phyloP scores from a whole-genome alignment of 2,888 invertebrate species.

The Zaprionus lineosus region DNA sequence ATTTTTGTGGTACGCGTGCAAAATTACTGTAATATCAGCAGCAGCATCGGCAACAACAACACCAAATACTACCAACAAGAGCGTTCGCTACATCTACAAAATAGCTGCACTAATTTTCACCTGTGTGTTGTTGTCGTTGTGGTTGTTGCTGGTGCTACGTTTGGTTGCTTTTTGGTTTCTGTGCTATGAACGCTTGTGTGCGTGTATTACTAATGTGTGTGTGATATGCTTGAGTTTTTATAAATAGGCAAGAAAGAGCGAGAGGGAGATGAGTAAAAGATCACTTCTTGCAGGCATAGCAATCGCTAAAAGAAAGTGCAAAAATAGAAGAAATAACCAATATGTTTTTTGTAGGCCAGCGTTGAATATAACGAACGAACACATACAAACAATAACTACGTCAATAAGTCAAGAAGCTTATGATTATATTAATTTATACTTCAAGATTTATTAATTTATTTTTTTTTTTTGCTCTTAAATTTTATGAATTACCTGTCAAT shows the following conservation, averaged over 20 bases:
- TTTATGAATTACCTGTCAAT: conserved; percentile 40
- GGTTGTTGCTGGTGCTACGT: conserved; percentile 46
- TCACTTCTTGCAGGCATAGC: conserved; percentile 57
- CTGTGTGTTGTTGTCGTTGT: conserved; percentile 39
- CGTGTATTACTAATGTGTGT: conserved; percentile 23
- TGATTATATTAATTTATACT: too few relatives aligned
- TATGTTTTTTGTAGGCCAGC: conserved; percentile 64
- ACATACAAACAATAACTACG: conserved; percentile 20
- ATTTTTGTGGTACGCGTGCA: conserved; percentile 42
- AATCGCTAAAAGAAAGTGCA: conserved; percentile 68
- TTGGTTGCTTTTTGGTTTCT: conserved; percentile 43
- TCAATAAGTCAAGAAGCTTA: conserved; percentile 36
- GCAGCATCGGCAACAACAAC: conserved; percentile 15
- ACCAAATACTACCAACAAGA: too few relatives aligned
- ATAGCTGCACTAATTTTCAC: conserved; percentile 70
- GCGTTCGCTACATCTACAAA: conserved; percentile 34
- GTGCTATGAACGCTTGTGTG: conserved; percentile 12
- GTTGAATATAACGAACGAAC: conserved; percentile 61
- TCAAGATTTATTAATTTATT: background rate
- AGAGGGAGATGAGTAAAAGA: conserved; percentile 40
- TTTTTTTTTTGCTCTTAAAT: conserved; percentile 14
- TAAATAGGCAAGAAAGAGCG: conserved; percentile 58
- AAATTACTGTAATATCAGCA: conserved; percentile 47
- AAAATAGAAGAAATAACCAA: conserved; percentile 48
- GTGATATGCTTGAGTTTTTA: conserved; percentile 63